These are phyloP conservation scores for Calyptommatus sinebrachiatus DNA, from an alignment of 2,113 vertebrate species.

Conservation along the genomic window DNA sequence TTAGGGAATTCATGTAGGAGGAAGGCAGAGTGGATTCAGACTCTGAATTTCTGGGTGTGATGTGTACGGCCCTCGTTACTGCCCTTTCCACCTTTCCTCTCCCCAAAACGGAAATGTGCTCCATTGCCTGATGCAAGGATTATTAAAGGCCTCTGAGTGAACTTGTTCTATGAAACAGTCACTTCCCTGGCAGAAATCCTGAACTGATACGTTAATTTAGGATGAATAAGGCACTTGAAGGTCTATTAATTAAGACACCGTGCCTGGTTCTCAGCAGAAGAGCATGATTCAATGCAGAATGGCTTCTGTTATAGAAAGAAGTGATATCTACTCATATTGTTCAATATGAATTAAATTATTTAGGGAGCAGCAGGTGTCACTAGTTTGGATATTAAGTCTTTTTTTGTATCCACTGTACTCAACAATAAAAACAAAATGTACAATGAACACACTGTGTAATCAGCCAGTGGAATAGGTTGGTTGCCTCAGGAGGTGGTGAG, in stretches of 20 bases:
- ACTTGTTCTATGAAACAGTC: conserved; percentile 40
- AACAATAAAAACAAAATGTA: too few species aligned
- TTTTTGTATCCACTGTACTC: not conserved
- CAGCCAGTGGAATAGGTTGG: too few species aligned
- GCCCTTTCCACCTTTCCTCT: not conserved
- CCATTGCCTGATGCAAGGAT: conserved; percentile 28
- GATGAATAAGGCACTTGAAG: conserved; percentile 58
- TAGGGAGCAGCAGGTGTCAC: conserved; percentile 35
- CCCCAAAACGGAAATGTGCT: conserved; percentile 14
- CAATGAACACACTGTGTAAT: too few species aligned
- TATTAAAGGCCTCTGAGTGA: conserved; percentile 29
- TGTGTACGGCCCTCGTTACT: too few species aligned
- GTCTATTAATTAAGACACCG: conserved; percentile 57
- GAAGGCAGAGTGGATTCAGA: too few species aligned
- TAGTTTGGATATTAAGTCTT: conserved; percentile 38
- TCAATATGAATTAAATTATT: conserved; percentile 20
- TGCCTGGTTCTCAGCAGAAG: conserved; percentile 49
- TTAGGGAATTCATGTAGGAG: too few species aligned
- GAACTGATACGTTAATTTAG: conserved; percentile 48
- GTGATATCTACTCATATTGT: not conserved
- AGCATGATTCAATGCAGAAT: conserved; percentile 42
- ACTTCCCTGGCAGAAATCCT: conserved; percentile 42
- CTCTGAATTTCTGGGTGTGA: too few species aligned
- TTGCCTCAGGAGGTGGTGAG: too few species aligned
- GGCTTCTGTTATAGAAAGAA: conserved; percentile 52